phyloP scores from a whole-genome alignment of 2,888 invertebrate genomes.

The Ornithoptera alexandrae region DNA sequence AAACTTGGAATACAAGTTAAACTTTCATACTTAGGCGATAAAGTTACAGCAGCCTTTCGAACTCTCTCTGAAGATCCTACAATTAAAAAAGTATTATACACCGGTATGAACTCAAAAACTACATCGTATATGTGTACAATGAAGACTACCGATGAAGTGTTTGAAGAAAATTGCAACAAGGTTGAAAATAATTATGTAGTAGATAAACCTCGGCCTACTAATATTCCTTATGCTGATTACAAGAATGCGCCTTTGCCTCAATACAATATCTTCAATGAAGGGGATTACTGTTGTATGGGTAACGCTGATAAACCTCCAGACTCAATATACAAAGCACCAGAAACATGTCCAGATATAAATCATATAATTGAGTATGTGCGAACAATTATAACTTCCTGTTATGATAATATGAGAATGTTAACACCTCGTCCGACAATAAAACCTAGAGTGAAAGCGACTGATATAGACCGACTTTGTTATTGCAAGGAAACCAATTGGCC shows the following conservation, averaged over 20 bases:
- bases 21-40: slow-evolving; percentile 59
- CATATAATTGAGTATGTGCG: slow-evolving; percentile 67
- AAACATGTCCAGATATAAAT: slow-evolving; percentile 66
- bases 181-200: slow-evolving; percentile 50
- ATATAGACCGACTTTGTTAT: slow-evolving; percentile 68
- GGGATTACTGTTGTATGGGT: slow-evolving; percentile 64
- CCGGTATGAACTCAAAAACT: slow-evolving; percentile 67
- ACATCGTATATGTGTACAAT: slow-evolving; percentile 70
- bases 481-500: slow-evolving; percentile 69
- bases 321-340: slow-evolving; percentile 59
- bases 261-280: slow-evolving; percentile 61
- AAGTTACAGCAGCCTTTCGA: slow-evolving; percentile 63
- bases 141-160: slow-evolving; percentile 67
- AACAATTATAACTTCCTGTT: slow-evolving; percentile 69
- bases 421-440: slow-evolving; percentile 64
- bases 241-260: slow-evolving; percentile 68
- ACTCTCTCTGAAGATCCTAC: slow-evolving; percentile 67
- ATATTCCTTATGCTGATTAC: slow-evolving; percentile 59
- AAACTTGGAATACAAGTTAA: slow-evolving; percentile 67
- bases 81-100: slow-evolving; percentile 63
- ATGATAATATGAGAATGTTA: slow-evolving; percentile 74
- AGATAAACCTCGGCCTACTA: slow-evolving; percentile 51
- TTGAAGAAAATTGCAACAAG: slow-evolving; percentile 59
- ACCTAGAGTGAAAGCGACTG: slow-evolving; percentile 68
- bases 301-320: slow-evolving; percentile 68